Conservation (phyloP, 1,140 invertebrate species). For the Aporrectodea caliginosa region DNA sequence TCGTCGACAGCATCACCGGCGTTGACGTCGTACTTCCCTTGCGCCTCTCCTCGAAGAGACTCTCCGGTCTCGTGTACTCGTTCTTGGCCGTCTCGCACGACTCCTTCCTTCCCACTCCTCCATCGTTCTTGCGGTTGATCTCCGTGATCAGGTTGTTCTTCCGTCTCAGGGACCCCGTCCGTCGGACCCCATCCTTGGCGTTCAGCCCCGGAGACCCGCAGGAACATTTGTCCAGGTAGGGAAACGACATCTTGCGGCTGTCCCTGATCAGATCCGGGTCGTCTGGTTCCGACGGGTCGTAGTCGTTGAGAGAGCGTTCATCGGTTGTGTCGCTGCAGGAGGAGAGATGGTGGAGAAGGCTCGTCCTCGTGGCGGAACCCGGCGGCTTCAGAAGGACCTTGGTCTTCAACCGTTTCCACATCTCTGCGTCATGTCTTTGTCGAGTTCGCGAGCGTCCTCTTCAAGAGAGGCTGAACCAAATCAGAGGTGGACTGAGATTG, state of each 20-base stretch:
- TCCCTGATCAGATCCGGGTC: neutral
- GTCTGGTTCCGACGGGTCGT: neutral
- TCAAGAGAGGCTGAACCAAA: no score
- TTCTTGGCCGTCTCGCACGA: neutral
- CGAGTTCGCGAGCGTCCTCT: no score
- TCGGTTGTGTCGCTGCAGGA: neutral
- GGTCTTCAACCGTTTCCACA: neutral
- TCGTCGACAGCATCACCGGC: neutral
- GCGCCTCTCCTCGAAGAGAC: neutral
- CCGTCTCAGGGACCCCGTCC: neutral
- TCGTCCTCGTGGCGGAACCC: neutral
- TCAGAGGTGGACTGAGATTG: no score
- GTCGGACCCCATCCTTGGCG: neutral
- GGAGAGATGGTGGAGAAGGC: neutral
- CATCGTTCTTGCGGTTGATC: slow-evolving; percentile 6
- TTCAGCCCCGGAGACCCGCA: slow-evolving; percentile 9
- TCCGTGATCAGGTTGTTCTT: neutral
- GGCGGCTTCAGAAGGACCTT: neutral
- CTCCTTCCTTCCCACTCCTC: neutral
- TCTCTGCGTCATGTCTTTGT: neutral
- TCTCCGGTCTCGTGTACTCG: slow-evolving; percentile 19
- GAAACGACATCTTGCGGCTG: slow-evolving; percentile 17
- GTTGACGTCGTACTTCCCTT: no score
- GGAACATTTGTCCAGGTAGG: slow-evolving; percentile 20
- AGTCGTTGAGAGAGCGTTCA: neutral